A percentile compares a stretch with the other conserved stretches of the same genome.
These are phyloP conservation scores for Ormyrus nitidulus DNA, from an alignment of 2,888 invertebrate genomes.

Conservation along the genomic window DNA sequence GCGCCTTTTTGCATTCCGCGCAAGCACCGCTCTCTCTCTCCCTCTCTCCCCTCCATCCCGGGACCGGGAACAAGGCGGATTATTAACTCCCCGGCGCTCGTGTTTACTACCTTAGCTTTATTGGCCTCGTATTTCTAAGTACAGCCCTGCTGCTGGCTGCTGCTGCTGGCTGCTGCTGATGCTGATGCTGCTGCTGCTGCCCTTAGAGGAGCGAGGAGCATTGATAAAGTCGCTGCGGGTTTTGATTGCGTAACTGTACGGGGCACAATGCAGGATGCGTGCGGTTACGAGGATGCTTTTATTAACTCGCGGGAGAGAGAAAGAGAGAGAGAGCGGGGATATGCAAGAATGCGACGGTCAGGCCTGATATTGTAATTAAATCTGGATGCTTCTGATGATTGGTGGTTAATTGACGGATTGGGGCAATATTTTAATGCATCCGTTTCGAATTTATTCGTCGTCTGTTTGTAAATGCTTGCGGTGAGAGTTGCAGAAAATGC, in stretches of 20 bases:
- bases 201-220: slow-evolving; percentile 15
- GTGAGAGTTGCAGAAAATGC: too few relatives aligned
- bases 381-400: too few relatives aligned
- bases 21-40: slow-evolving; percentile 54
- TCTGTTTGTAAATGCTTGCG: too few relatives aligned
- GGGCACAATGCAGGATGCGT: slow-evolving; percentile 38
- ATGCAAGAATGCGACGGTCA: too few relatives aligned
- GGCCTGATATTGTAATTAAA: too few relatives aligned
- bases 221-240: slow-evolving; percentile 30
- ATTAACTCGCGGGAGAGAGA: too few relatives aligned
- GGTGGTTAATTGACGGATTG: too few relatives aligned
- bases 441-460: too few relatives aligned
- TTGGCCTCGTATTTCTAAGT: slow-evolving; percentile 55
- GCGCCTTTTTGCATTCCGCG: slow-evolving; percentile 65
- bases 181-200: background rate
- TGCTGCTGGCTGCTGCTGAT: too few relatives aligned
- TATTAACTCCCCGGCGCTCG: slow-evolving; percentile 58
- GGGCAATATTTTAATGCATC: too few relatives aligned
- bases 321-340: too few relatives aligned
- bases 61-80: slow-evolving; percentile 58
- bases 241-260: slow-evolving; percentile 50
- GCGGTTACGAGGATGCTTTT: slow-evolving; percentile 1
- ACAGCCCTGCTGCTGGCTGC: slow-evolving; percentile 1
- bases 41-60: slow-evolving; percentile 15
- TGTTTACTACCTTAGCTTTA: slow-evolving; percentile 57